These are phyloP conservation scores for Panopea generosa DNA, from an alignment of 2,888 invertebrate species.

Conservation along the genomic window DNA sequence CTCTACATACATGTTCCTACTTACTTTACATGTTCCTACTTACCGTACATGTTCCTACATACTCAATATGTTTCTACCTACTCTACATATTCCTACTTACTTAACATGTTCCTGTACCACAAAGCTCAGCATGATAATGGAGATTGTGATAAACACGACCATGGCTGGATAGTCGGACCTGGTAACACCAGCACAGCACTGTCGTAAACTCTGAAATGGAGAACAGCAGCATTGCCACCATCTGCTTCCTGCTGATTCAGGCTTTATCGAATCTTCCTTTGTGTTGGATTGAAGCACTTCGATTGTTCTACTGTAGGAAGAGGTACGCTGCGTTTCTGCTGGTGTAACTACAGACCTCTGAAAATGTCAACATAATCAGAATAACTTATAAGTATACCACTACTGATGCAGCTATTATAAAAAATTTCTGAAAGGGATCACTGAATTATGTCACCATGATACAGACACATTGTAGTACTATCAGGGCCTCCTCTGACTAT, in stretches of 20 bases:
- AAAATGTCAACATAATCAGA: background rate
- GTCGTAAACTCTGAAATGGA: conserved; percentile 12
- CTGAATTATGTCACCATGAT: no score
- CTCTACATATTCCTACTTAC: no score
- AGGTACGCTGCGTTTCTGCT: conserved; percentile 17
- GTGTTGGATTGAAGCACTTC: conserved; percentile 25
- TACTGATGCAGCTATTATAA: no score
- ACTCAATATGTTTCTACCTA: no score
- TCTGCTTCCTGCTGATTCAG: conserved; percentile 1
- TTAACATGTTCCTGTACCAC: conserved; percentile 64
- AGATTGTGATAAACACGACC: conserved; percentile 61
- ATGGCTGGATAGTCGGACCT: conserved; percentile 65
- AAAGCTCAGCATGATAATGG: conserved; percentile 65
- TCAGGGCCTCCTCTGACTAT: no score
- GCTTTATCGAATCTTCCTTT: background rate
- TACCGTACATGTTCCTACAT: no score
- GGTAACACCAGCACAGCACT: conserved; percentile 30
- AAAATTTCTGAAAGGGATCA: no score
- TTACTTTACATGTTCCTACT: no score
- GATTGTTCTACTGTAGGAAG: conserved; percentile 22
- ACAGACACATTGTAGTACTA: no score
- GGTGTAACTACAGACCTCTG: conserved; percentile 34
- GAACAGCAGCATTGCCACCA: conserved; percentile 20
- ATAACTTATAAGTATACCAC: no score
- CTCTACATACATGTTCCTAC: no score